A percentile compares a stretch with the other conserved stretches of the same genome.
Conservation (phyloP, 2,797 vertebrate species). For the Periophthalmus magnuspinnatus region DNA sequence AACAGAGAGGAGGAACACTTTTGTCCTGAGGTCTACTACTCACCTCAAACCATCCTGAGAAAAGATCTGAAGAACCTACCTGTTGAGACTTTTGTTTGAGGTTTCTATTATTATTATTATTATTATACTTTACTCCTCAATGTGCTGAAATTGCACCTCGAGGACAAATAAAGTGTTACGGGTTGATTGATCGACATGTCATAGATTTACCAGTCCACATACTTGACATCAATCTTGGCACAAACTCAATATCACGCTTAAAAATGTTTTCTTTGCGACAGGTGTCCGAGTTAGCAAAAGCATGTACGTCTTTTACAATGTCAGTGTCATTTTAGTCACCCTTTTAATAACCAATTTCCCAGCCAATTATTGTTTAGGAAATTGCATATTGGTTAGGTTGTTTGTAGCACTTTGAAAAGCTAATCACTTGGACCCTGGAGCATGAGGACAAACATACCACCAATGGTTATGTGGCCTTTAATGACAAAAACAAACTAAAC, state of each 20-base stretch:
- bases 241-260: not conserved
- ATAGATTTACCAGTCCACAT: no score
- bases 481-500: not conserved
- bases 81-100: no score
- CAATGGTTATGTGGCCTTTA: not conserved
- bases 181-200: no score
- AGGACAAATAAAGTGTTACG: no score
- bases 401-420: not conserved
- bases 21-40: no score
- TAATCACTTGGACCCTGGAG: not conserved
- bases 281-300: not conserved
- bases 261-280: not conserved
- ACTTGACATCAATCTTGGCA: no score
- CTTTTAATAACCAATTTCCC: constrained; percentile 10
- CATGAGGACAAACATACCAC: not conserved
- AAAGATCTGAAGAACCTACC: no score
- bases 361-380: constrained; percentile 2
- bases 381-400: not conserved
- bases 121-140: no score
- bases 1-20: no score
- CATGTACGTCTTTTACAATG: not conserved
- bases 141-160: no score
- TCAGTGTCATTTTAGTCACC: not conserved
- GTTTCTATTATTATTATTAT: no score
- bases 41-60: no score